These are phyloP conservation scores for Pterostichus madidus DNA, from an alignment of 2,888 invertebrate genomes.

Conservation along the genomic window DNA sequence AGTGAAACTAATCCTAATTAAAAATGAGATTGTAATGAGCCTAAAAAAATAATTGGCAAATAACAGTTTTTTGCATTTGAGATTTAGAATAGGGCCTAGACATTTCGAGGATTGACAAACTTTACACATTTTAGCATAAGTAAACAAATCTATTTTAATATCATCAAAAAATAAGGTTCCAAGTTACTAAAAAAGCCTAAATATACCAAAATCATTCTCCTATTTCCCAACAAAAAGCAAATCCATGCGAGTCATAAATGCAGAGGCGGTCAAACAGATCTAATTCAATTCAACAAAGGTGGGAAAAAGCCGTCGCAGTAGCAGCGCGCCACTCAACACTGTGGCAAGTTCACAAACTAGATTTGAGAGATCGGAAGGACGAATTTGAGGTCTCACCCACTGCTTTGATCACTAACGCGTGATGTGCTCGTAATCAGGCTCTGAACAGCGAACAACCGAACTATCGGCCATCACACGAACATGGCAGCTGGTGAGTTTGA, in stretches of 20 bases:
- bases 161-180: no score
- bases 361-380: slow-evolving; percentile 57
- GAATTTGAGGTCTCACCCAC: slow-evolving; percentile 50
- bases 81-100: no score
- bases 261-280: slow-evolving; percentile 36
- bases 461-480: neutral
- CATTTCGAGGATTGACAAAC: no score
- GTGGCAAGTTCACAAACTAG: slow-evolving; percentile 53
- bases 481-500: neutral
- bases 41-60: no score
- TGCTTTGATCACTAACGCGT: slow-evolving; percentile 54
- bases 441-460: slow-evolving; percentile 5
- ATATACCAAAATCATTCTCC: no score
- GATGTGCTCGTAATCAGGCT: slow-evolving; percentile 40
- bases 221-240: slow-evolving; percentile 7
- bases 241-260: slow-evolving; percentile 8
- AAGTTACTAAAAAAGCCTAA: no score
- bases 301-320: slow-evolving; percentile 1
- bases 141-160: no score
- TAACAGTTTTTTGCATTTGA: no score
- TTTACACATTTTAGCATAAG: no score
- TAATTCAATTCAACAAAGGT: slow-evolving; percentile 50
- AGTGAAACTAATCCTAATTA: no score
- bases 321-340: neutral
- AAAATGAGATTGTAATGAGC: no score